Base-by-base conservation (phyloP, 2,797 vertebrate species). In the Platyrinchus mystaceus region DNA sequence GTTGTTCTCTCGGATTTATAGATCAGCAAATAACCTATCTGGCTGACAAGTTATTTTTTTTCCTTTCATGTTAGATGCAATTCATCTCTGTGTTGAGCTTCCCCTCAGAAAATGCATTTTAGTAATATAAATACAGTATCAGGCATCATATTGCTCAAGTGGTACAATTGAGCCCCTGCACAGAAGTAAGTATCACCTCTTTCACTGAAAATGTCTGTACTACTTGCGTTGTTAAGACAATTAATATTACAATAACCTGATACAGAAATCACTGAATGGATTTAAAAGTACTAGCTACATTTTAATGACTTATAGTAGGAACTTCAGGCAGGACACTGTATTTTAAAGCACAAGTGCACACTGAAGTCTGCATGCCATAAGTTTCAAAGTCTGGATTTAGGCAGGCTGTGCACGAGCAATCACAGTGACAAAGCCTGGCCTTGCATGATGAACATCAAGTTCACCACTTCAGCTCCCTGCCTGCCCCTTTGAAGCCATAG, bases 1-100 rank as follows among this genome's bases (percentile, higher is more conserved):
- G 47, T 79, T 90, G 59, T 59, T 69, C 46, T 70, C 53, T 59
- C 60, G 78, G 68, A 93, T 93, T 89, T 93, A 81, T 82, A 86
- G 79, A 44, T 68, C 34, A 30, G 62, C 28, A 44, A 78, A 85
- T 63, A 89, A 93, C 82, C 80, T 93, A 36, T 55, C 62, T 1
- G 3, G 46, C 39, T 85, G 58, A 75, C 62, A 76, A 81, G 76
- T 78, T 71, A 26, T 22, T 73, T 83, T 83, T 73, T 77, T 85
- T 60, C 49, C 11, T 87, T 66, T 91, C 43, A 15, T n/a, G 28
- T 75, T 89, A 75, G 59, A 55, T 76, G 41, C 63, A 91, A 63
- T 81, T 84, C 3, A 69, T 52, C 34, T 87, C 41, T 52, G 11
- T 56, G 23, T 64, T 87, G 37, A 63, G 36, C 16, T 87, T 92